These are phyloP conservation scores for Acipenser ruthenus DNA, from an alignment of 2,797 vertebrate species.

Conservation along the genomic window DNA sequence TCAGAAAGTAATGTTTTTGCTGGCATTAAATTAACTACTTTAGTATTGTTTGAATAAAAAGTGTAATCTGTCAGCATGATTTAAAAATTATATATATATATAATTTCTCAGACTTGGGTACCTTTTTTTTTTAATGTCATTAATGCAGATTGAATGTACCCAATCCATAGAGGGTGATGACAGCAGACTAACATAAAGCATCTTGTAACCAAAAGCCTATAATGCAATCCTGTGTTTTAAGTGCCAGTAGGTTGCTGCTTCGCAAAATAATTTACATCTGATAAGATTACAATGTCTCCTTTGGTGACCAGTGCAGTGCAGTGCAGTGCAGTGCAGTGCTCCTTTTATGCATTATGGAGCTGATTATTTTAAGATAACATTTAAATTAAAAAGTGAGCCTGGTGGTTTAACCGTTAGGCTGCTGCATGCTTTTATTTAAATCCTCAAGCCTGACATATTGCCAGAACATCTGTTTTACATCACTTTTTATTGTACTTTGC, in stretches of 20 bases:
- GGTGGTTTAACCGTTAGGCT: constrained; percentile 11
- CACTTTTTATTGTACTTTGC: neutral
- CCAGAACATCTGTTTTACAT: constrained; percentile 22
- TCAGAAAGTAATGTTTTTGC: no score
- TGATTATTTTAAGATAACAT: constrained; percentile 14
- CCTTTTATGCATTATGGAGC: neutral
- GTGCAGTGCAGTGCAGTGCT: constrained; percentile 13
- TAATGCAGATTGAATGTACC: no score
- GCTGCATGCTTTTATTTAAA: constrained; percentile 17
- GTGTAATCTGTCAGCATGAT: no score
- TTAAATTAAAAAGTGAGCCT: constrained; percentile 8
- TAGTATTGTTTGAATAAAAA: no score
- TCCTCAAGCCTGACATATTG: constrained; percentile 12
- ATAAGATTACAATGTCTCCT: neutral
- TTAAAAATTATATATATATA: no score
- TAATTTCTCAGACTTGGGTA: no score
- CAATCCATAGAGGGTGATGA: no score
- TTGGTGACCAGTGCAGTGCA: constrained; percentile 10
- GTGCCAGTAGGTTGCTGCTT: constrained; percentile 1
- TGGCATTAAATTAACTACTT: no score
- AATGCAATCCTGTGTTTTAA: neutral
- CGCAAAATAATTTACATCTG: constrained; percentile 5
- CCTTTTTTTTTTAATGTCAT: no score
- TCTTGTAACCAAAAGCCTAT: neutral
- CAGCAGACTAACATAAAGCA: no score